Conservation (phyloP, 2,888 invertebrate genomes). For the Prenolepis imparis region DNA sequence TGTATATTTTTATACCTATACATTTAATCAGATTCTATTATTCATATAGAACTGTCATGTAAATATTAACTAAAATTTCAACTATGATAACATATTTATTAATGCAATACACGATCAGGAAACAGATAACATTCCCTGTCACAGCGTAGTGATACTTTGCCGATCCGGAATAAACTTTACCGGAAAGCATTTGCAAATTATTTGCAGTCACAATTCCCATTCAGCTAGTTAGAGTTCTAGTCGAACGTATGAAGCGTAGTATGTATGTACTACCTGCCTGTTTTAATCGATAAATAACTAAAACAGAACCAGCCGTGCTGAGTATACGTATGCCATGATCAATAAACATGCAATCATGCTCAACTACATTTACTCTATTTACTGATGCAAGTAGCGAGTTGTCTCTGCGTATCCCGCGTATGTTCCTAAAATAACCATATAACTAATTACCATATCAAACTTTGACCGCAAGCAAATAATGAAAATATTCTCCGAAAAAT, state of each 20-base stretch:
- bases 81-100: not conserved
- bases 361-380: slow-evolving; percentile 10
- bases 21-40: not conserved
- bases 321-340: not conserved
- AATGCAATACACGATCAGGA: not conserved
- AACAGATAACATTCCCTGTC: not conserved
- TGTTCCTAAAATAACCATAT: not conserved
- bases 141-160: not conserved
- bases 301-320: slow-evolving; percentile 5
- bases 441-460: not conserved
- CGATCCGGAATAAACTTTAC: not conserved
- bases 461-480: not conserved
- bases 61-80: not conserved
- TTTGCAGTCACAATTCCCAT: not conserved
- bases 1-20: not conserved
- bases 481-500: slow-evolving; percentile 2
- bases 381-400: not conserved
- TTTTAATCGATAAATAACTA: slow-evolving; percentile 28
- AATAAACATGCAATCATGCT: slow-evolving; percentile 36
- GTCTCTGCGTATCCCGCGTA: no score
- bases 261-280: not conserved
- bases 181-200: not conserved
- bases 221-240: slow-evolving; percentile 1
- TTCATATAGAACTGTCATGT: not conserved
- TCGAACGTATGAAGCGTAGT: not conserved